Evolutionary conservation across 2,113 vertebrate species (phyloP), one percentile per base, ranked within the genome.

Genomic region (Psittacula cyanocephala): DNA sequence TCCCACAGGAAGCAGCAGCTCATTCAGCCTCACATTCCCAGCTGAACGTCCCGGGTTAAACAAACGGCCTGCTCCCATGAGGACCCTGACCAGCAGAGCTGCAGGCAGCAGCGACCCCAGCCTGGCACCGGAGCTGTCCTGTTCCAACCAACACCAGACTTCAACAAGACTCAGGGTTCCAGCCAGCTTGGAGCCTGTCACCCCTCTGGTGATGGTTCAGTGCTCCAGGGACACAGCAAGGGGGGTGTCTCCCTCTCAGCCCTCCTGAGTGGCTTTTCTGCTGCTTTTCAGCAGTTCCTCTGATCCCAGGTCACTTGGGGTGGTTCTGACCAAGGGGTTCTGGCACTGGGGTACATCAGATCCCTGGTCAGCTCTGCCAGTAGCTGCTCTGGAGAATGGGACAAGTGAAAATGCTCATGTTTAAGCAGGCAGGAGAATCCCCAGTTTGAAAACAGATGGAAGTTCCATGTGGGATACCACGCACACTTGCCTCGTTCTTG

Each of bases 381-480:
- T 4, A 63, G 37, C 62, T 71, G 70, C 67, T 64, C 47, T 60
- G 57, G 67, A 63, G 13, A 52, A 47, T 1, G 23, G 24, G 39
- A 10, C 52, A 55, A 37, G 44, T 27, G 33, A 52, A 88, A 77
- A 83, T 5, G 11, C 2, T 18, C 10, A 4, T 44, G 88, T 86
- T 64, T 24, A 57, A 67, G 35, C 27, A 55, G 68, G 39, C 5
- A 17, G 39, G n/a, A 75, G 31, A 85, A 77, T 9, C 5, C 22
- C 11, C 59, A 25, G 9, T 28, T 33, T 50, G 35, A 80, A 60
- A 49, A 62, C 3, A 59, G 29, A 39, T 19, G 13, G 37, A 59
- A 72, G 29, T 7, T 24, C 0, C 0, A n/a, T 5, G 11, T 16
- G 16, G 53, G 59, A 17, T 28, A n/a, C 37, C 17, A 35, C 5